Percentiles rank a stretch among this genome's conserved stretches.
Evolutionary conservation across 2,797 vertebrate genomes (phyloP).

Genomic region (Florisuga fusca): DNA sequence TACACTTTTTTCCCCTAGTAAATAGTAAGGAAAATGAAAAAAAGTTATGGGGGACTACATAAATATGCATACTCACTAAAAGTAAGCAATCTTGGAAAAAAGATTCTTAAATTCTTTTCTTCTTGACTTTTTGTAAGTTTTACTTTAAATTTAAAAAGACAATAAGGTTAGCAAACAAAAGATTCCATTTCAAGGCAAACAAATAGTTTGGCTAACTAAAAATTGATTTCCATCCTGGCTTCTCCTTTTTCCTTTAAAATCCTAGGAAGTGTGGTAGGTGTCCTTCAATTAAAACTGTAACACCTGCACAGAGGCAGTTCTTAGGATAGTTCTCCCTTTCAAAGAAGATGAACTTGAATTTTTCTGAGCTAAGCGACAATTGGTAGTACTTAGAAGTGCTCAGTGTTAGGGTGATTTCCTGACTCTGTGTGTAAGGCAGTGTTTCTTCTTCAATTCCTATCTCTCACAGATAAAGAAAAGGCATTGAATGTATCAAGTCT

Average conservation of each 20-base stretch:
- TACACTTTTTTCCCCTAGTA: background rate
- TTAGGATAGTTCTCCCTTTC: background rate
- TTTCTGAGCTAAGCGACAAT: background rate
- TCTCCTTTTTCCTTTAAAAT: background rate
- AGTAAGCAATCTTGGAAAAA: background rate
- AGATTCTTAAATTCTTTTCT: accelerated
- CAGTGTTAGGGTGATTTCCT: background rate
- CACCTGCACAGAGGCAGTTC: background rate
- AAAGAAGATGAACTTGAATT: background rate
- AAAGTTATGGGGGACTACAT: background rate
- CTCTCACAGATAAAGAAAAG: background rate
- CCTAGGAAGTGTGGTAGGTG: background rate
- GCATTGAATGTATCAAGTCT: background rate
- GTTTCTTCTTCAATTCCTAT: background rate
- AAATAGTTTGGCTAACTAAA: background rate
- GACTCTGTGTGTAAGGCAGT: background rate
- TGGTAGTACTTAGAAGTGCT: background rate
- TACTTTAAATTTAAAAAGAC: background rate
- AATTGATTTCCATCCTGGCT: background rate
- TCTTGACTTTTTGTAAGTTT: background rate
- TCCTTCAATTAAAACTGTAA: background rate
- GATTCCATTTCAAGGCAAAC: background rate
- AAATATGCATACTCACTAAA: background rate
- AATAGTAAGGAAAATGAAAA: background rate
- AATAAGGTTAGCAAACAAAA: background rate